Conservation (phyloP, 2,888 invertebrate species). For the Lasius fuliginosus region DNA sequence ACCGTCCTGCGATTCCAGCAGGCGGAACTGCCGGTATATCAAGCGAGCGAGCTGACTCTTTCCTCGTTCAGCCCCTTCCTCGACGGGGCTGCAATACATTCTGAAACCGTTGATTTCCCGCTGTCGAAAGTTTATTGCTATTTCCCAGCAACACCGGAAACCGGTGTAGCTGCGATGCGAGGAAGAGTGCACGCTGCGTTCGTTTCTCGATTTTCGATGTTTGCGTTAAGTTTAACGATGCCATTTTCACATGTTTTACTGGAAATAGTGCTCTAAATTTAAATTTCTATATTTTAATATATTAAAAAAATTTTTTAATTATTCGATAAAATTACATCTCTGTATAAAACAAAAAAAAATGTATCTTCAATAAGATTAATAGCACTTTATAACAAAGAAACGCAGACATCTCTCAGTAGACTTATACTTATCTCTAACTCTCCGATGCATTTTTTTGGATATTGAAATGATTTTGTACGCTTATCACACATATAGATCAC, state of each 20-base stretch:
- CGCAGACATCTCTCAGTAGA: not conserved
- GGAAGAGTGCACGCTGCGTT: not conserved
- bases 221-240: conserved; percentile 13
- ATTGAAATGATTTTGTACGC: not conserved
- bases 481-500: not conserved
- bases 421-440: not conserved
- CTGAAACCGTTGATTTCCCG: conserved; percentile 48
- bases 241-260: not conserved
- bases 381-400: not conserved
- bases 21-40: conserved; percentile 73
- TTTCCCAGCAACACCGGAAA: conserved; percentile 16
- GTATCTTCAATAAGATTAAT: not conserved
- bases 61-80: conserved; percentile 63
- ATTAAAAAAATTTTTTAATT: not conserved
- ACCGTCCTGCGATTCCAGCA: conserved; percentile 70
- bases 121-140: conserved; percentile 48
- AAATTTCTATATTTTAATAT: too few relatives aligned
- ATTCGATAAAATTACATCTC: not conserved
- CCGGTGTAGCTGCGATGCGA: not conserved
- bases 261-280: not conserved
- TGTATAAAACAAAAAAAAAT: not conserved
- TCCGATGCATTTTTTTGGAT: conserved; percentile 11
- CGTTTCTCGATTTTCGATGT: conserved; percentile 14
- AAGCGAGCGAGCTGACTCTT: conserved; percentile 61
- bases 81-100: conserved; percentile 10